Percentiles rank a stretch among this genome's conserved stretches.
These are phyloP conservation scores for Andricus quercusramuli DNA, from an alignment of 2,888 invertebrate genomes.

Conservation along the genomic window DNA sequence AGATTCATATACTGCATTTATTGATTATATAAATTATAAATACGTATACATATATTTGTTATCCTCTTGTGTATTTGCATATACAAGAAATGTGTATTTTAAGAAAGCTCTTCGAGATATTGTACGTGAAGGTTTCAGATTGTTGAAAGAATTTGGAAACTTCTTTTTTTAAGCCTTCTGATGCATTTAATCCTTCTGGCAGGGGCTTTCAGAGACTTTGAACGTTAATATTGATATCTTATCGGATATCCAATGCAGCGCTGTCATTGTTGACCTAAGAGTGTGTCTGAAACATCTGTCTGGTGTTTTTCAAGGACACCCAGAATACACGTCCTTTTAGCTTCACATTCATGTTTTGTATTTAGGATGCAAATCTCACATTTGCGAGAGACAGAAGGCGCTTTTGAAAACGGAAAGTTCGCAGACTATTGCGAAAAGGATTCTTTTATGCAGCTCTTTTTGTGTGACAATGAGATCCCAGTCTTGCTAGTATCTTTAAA, in stretches of 20 bases:
- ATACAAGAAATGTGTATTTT: neutral
- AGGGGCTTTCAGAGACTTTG: slow-evolving; percentile 13
- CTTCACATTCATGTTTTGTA: slow-evolving; percentile 26
- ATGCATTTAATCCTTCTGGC: neutral
- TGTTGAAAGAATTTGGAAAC: neutral
- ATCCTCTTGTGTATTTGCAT: neutral
- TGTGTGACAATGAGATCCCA: neutral
- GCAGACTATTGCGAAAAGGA: slow-evolving; percentile 34
- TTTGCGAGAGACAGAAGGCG: neutral
- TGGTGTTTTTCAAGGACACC: slow-evolving; percentile 30
- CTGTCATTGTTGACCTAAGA: slow-evolving; percentile 22
- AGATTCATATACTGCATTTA: neutral
- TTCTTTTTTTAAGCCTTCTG: slow-evolving; percentile 8
- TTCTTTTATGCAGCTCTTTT: slow-evolving; percentile 11
- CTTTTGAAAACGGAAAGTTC: slow-evolving; percentile 31
- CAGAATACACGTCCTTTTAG: slow-evolving; percentile 18
- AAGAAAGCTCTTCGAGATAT: neutral
- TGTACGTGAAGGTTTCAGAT: neutral
- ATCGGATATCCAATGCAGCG: slow-evolving; percentile 22
- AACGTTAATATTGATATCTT: slow-evolving; percentile 38
- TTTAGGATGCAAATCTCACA: slow-evolving; percentile 37
- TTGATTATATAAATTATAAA: neutral
- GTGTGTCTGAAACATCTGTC: slow-evolving; percentile 31
- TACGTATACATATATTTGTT: neutral
- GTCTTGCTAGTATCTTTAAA: neutral